These are phyloP conservation scores for Heliconius erato DNA, from an alignment of 2,888 invertebrate species.

Conservation along the genomic window DNA sequence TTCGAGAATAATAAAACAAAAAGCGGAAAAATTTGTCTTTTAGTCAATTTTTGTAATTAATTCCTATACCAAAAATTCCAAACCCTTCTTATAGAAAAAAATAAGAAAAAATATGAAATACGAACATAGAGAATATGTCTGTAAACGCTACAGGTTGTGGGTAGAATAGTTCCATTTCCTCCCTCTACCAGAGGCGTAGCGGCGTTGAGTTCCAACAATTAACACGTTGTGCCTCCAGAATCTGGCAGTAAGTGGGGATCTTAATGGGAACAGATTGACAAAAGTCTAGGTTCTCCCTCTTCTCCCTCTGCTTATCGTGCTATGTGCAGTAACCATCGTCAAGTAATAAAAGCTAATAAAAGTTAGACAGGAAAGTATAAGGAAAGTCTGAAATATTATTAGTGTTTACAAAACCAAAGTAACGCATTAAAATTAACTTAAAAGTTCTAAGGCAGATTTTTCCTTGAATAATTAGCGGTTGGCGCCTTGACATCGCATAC, in stretches of 20 bases:
- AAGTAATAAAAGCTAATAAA: background rate
- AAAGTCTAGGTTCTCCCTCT: background rate
- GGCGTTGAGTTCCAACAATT: no score
- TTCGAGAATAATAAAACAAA: background rate
- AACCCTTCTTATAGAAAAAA: no score
- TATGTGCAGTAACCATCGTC: background rate
- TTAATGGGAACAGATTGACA: background rate
- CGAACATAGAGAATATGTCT: no score
- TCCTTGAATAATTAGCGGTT: conserved; percentile 38
- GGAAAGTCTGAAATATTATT: background rate
- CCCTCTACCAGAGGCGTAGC: no score
- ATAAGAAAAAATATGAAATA: no score
- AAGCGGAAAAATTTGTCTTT: no score
- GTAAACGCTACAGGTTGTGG: no score
- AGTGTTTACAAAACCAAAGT: background rate
- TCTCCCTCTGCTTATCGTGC: background rate
- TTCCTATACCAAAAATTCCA: no score
- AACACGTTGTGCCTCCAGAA: no score
- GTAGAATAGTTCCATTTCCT: no score
- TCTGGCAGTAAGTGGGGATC: background rate
- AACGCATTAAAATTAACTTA: conserved; percentile 9
- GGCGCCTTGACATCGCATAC: conserved; percentile 54
- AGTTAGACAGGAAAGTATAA: background rate
- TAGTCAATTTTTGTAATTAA: no score
- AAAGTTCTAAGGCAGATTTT: conserved; percentile 14